Evolutionary conservation across 2,888 invertebrate genomes (phyloP).

Genomic region (Lepeophtheirus nordmannii): DNA sequence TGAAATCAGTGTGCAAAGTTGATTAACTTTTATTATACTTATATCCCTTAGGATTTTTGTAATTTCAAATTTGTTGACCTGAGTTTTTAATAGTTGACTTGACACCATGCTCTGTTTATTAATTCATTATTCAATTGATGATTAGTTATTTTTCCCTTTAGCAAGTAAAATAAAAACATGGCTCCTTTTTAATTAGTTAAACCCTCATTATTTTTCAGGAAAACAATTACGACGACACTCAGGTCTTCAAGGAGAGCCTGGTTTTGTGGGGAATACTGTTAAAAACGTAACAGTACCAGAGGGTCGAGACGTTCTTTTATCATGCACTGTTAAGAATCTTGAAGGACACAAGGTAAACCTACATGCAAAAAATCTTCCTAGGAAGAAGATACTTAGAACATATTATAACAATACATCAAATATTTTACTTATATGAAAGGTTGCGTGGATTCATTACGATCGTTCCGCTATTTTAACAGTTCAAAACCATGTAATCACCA

Average conservation of each 20-base stretch:
- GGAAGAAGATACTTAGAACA: not conserved
- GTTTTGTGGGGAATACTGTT: constrained; percentile 39
- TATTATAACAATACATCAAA: not conserved
- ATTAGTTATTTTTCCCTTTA: no score
- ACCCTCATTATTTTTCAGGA: not conserved
- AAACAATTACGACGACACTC: not conserved
- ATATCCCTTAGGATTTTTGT: no score
- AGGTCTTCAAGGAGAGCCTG: constrained; percentile 9
- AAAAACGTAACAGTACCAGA: constrained; percentile 66
- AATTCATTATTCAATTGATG: no score
- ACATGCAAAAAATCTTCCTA: not conserved
- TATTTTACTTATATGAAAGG: constrained; percentile 41
- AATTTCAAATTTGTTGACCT: no score
- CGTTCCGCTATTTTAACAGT: constrained; percentile 82
- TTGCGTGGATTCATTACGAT: constrained; percentile 91
- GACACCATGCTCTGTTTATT: no score
- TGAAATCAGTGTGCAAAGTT: no score
- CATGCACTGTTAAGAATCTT: constrained; percentile 65
- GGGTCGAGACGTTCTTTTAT: constrained; percentile 63
- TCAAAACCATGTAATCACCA: constrained; percentile 79
- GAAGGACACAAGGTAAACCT: constrained; percentile 58
- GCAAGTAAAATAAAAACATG: no score
- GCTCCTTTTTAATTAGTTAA: no score
- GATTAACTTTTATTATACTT: no score
- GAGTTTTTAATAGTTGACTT: no score